Conservation (phyloP, 2,888 invertebrate genomes). For the Noctua fimbriata region DNA sequence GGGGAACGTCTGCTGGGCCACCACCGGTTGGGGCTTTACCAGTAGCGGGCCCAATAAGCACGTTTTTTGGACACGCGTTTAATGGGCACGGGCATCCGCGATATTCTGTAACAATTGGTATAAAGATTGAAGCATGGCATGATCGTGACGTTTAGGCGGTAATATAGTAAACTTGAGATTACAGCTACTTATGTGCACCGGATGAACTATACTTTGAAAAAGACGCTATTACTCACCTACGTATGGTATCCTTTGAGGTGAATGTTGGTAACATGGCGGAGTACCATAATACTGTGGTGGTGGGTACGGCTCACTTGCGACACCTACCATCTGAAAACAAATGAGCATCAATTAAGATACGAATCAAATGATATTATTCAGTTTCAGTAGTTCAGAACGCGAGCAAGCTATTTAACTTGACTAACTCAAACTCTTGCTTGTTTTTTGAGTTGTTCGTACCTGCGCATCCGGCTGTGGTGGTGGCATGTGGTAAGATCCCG, state of each 20-base stretch:
- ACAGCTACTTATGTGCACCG: background rate
- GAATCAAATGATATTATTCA: background rate
- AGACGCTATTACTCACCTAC: slow-evolving; percentile 89
- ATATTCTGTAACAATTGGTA: slow-evolving; percentile 81
- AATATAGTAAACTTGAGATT: background rate
- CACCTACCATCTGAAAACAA: slow-evolving; percentile 85
- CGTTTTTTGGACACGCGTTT: slow-evolving; percentile 99
- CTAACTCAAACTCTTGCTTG: no score
- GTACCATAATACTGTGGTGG: slow-evolving; percentile 88
- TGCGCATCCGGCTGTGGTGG: slow-evolving; percentile 86
- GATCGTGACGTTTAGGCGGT: background rate
- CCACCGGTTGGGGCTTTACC: slow-evolving; percentile 96
- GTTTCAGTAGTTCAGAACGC: background rate
- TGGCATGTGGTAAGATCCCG: slow-evolving; percentile 89
- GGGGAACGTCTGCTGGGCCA: slow-evolving; percentile 87
- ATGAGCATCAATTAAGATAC: background rate
- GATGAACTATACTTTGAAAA: background rate
- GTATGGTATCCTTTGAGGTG: slow-evolving; percentile 92
- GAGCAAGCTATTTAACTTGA: background rate
- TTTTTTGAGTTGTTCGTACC: slow-evolving; percentile 69
- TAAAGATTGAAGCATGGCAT: slow-evolving; percentile 17
- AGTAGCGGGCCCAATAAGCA: slow-evolving; percentile 99
- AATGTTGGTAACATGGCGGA: slow-evolving; percentile 88
- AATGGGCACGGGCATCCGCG: slow-evolving; percentile 96
- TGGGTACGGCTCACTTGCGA: slow-evolving; percentile 85